Evolutionary conservation across 2,113 vertebrate genomes (phyloP).

Genomic region (Spea bombifrons): DNA sequence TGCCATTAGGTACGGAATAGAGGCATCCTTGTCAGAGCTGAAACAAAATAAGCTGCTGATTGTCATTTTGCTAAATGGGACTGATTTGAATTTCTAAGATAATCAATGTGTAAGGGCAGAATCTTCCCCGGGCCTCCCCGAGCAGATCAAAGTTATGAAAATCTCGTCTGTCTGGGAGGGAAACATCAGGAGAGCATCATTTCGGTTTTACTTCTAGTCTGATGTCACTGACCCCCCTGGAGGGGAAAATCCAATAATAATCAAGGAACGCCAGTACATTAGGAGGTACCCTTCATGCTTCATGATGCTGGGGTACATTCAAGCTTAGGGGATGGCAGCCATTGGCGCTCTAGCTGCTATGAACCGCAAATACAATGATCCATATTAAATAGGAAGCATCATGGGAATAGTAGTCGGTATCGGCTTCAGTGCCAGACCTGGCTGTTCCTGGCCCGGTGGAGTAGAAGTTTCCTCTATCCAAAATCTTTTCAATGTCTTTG

Average conservation of each 20-base stretch:
- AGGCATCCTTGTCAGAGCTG: not conserved
- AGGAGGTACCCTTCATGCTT: too few species aligned
- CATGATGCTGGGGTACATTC: too few species aligned
- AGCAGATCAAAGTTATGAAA: conserved; percentile 14
- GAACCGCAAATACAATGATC: not conserved
- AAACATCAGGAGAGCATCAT: conserved; percentile 17
- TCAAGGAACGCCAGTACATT: not conserved
- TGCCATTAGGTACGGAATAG: too few species aligned
- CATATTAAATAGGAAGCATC: too few species aligned
- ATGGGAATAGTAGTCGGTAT: too few species aligned
- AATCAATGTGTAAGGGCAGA: conserved; percentile 16
- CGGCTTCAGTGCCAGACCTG: too few species aligned
- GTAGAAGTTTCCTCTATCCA: too few species aligned
- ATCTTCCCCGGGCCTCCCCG: conserved; percentile 28
- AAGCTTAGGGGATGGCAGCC: not conserved
- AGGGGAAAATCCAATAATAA: not conserved
- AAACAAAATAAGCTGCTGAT: conserved; percentile 27
- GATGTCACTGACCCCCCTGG: not conserved
- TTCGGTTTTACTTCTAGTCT: conserved; percentile 18
- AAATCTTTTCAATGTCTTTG: too few species aligned
- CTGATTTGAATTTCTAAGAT: conserved; percentile 38
- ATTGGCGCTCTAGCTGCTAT: not conserved
- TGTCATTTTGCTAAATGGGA: conserved; percentile 28
- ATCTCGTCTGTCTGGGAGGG: not conserved
- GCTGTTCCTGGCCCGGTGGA: too few species aligned